These are phyloP conservation scores for Styela clava DNA, from an alignment of 23 tunicate genomes.

Conservation along the genomic window DNA sequence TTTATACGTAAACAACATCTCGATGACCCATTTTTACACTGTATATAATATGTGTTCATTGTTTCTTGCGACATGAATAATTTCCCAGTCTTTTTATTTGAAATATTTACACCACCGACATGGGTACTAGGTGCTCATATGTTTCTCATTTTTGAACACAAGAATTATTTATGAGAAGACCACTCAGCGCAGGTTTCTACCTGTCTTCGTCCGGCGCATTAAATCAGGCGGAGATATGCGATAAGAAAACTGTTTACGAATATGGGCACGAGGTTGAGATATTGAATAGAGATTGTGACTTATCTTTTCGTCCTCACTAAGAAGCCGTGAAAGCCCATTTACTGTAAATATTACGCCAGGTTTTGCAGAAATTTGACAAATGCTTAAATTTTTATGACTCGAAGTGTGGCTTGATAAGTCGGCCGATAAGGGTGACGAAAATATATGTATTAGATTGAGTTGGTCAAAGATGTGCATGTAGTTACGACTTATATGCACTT, in stretches of 20 bases:
- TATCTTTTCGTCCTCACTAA: neutral
- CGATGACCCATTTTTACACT: no score
- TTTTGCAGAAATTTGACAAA: neutral
- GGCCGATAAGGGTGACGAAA: no score
- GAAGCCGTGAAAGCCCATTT: neutral
- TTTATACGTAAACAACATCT: no score
- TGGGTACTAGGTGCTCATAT: constrained; percentile 25
- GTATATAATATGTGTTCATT: no score
- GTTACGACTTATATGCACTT: no score
- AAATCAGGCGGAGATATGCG: neutral
- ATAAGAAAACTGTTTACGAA: neutral
- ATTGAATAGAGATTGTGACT: neutral
- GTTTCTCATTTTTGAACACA: neutral
- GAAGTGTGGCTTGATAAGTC: neutral
- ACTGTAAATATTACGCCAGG: neutral
- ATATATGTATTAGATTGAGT: no score
- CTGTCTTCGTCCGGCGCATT: neutral
- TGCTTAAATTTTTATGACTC: neutral
- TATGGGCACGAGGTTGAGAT: neutral
- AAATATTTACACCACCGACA: constrained; percentile 2
- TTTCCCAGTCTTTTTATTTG: neutral
- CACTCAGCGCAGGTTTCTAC: neutral
- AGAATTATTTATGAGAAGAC: constrained; percentile 15
- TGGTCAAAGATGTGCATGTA: no score
- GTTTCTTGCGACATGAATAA: neutral